These are phyloP conservation scores for Lepus americanus DNA, from an alignment of 2,113 vertebrate species.

Conservation along the genomic window DNA sequence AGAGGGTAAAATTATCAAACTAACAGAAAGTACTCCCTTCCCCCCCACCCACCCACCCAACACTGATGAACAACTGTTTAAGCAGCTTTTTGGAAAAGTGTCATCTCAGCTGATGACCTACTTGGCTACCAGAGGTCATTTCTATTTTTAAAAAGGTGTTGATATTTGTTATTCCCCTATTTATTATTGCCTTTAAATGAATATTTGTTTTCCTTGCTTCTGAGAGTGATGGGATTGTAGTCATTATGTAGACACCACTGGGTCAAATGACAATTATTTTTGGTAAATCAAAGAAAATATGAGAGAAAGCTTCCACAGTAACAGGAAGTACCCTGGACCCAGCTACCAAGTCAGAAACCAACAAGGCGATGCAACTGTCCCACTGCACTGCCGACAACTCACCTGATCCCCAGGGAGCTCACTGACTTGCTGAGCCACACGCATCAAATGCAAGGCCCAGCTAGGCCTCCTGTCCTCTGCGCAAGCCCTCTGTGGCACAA, in stretches of 20 bases:
- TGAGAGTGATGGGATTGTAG: slow-evolving; percentile 66
- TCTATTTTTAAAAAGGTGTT: slow-evolving; percentile 76
- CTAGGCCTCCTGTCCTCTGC: neutral
- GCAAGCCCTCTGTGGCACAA: neutral
- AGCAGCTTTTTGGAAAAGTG: slow-evolving; percentile 72
- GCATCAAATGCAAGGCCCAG: neutral
- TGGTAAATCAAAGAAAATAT: slow-evolving; percentile 73
- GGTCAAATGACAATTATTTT: slow-evolving; percentile 67
- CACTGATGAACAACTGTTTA: slow-evolving; percentile 60
- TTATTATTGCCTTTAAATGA: neutral
- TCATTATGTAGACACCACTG: slow-evolving; percentile 66
- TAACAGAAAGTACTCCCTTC: neutral
- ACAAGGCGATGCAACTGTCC: neutral
- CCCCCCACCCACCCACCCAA: too few relatives aligned
- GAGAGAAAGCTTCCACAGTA: slow-evolving; percentile 29
- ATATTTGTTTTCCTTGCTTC: slow-evolving; percentile 74
- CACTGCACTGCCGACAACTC: neutral
- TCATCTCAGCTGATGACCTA: slow-evolving; percentile 80
- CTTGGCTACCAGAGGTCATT: slow-evolving; percentile 78
- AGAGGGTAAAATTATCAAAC: neutral
- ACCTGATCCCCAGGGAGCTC: neutral
- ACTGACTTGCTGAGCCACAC: neutral
- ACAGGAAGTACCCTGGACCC: neutral
- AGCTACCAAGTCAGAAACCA: neutral
- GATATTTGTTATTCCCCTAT: neutral